phyloP scores from a whole-genome alignment of 1,140 invertebrate species.

The Hirudo medicinalis region DNA sequence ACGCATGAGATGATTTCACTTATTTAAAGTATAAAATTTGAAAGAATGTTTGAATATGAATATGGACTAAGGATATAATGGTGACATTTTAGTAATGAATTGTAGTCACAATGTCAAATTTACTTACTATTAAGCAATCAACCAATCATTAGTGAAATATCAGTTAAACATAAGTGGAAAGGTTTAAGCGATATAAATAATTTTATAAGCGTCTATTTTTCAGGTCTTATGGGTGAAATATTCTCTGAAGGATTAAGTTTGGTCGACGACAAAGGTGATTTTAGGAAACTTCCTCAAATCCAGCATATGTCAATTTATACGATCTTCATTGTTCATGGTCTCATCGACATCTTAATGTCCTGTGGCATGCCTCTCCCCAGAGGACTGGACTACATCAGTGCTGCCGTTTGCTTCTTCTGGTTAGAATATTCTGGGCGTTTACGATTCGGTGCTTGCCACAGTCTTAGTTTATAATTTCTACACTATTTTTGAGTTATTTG shows the following conservation, averaged over 20 bases:
- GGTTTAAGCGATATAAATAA: too few species aligned
- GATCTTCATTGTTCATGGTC: slow-evolving; percentile 25
- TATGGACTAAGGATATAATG: too few species aligned
- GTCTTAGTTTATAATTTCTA: too few species aligned
- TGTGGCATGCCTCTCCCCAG: slow-evolving; percentile 21
- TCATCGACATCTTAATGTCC: slow-evolving; percentile 24
- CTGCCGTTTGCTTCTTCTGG: slow-evolving; percentile 25
- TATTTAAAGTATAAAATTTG: too few species aligned
- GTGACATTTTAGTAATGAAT: too few species aligned
- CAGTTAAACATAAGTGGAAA: too few species aligned
- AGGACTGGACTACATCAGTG: slow-evolving; percentile 23
- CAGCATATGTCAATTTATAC: slow-evolving; percentile 28
- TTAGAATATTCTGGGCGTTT: background rate
- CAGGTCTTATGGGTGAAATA: slow-evolving; percentile 26
- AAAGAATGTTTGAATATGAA: too few species aligned
- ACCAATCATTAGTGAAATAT: too few species aligned
- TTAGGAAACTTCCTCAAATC: slow-evolving; percentile 23
- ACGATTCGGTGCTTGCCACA: background rate
- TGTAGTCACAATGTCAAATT: too few species aligned
- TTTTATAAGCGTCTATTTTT: background rate
- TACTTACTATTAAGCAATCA: too few species aligned
- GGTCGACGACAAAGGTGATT: slow-evolving; percentile 22
- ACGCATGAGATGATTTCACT: too few species aligned
- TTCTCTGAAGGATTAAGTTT: slow-evolving; percentile 21
- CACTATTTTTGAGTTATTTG: too few species aligned